Evolutionary conservation across 2,888 invertebrate genomes (phyloP).

Genomic region (Yponomeuta cagnagella): DNA sequence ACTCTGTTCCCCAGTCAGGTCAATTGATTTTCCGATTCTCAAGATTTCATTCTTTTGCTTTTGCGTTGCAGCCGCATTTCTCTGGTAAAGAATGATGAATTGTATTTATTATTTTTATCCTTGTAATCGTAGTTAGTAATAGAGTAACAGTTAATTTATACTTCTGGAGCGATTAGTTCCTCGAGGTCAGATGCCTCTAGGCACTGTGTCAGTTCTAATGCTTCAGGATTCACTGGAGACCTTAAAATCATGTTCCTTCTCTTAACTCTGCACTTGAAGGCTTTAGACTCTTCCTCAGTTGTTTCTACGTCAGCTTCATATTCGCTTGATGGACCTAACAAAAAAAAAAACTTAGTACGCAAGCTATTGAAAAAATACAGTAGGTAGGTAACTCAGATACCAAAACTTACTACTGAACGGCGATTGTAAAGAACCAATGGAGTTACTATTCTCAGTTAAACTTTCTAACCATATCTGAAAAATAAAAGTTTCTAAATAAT

Average conservation of each 20-base stretch:
- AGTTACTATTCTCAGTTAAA: slow-evolving; percentile 49
- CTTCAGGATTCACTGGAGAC: background rate
- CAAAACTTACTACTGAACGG: slow-evolving; percentile 16
- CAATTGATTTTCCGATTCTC: background rate
- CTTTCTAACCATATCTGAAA: slow-evolving; percentile 58
- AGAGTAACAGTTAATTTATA: background rate
- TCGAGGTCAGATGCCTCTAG: background rate
- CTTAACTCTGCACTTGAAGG: slow-evolving; percentile 10
- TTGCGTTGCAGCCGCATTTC: background rate
- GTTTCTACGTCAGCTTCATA: slow-evolving; percentile 33
- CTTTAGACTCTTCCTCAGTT: slow-evolving; percentile 20
- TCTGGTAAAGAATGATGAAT: background rate
- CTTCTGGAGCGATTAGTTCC: background rate
- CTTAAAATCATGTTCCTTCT: slow-evolving; percentile 5
- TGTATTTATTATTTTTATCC: background rate
- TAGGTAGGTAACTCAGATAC: background rate
- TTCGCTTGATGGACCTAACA: slow-evolving; percentile 25
- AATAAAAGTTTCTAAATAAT: background rate
- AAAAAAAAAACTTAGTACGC: background rate
- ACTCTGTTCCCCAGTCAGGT: background rate
- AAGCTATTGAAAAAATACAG: background rate
- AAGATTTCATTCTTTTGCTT: background rate
- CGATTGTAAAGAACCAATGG: slow-evolving; percentile 38
- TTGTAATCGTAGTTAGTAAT: background rate
- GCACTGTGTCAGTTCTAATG: background rate